Percentiles rank a stretch among this genome's conserved stretches.
Conservation (phyloP, 2,113 vertebrate genomes). For the Charadrius vociferus region DNA sequence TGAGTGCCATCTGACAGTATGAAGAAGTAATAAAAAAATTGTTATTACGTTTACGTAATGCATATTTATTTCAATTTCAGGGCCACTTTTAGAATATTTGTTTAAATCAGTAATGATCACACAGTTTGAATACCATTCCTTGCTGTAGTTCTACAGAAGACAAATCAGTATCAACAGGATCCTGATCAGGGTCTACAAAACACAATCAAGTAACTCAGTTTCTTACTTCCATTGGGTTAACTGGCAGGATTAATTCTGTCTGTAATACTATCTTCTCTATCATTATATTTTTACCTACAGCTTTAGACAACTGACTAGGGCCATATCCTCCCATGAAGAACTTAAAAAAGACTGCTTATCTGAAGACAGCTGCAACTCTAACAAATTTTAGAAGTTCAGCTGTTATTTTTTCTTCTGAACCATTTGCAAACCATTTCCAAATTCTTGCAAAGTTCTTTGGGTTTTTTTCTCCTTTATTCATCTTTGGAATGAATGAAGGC, state of each 20-base stretch:
- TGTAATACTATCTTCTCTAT: neutral
- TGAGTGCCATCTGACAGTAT: neutral
- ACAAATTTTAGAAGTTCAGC: neutral
- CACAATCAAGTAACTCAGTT: neutral
- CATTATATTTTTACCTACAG: neutral
- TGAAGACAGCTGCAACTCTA: neutral
- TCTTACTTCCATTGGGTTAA: neutral
- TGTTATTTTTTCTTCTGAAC: neutral
- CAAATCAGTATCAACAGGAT: neutral
- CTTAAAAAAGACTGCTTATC: neutral
- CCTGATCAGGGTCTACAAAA: neutral
- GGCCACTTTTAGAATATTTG: neutral
- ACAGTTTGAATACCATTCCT: neutral
- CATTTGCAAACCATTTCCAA: neutral
- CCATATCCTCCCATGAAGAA: neutral
- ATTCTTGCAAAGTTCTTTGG: neutral
- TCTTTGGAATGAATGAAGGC: neutral
- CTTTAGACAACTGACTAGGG: neutral
- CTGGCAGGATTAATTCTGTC: neutral
- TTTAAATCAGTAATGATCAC: neutral
- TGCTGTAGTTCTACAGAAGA: neutral
- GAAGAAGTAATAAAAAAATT: neutral
- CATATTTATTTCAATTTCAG: neutral
- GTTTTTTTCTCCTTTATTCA: neutral
- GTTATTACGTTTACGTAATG: neutral